Conservation (phyloP, 2,797 vertebrate species). For the Semaprochilodus insignis region DNA sequence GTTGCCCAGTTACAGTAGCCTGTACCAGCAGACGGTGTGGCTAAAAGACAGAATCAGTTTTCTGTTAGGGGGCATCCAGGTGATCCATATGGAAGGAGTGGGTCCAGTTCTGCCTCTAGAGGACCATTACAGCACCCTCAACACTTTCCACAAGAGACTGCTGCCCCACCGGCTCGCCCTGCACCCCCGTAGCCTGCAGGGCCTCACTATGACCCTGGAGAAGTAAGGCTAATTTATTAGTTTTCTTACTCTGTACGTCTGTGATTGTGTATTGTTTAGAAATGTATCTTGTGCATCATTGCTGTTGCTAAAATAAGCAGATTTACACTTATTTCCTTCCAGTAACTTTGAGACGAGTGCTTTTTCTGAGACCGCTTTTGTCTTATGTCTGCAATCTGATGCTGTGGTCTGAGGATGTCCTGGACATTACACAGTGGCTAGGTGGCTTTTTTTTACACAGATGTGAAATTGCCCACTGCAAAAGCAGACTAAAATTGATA, state of each 20-base stretch:
- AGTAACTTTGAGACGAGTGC: too few species aligned
- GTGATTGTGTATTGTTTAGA: neutral
- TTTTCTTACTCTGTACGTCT: neutral
- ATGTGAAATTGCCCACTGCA: too few species aligned
- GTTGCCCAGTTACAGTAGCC: slow-evolving; percentile 84
- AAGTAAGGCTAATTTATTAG: slow-evolving; percentile 73
- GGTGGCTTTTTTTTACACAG: too few species aligned
- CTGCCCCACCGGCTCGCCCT: slow-evolving; percentile 76
- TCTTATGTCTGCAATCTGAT: too few species aligned
- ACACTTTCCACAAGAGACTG: slow-evolving; percentile 83
- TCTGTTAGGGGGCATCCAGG: slow-evolving; percentile 88
- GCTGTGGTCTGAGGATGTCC: too few species aligned
- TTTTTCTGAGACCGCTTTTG: too few species aligned
- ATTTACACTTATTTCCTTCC: too few species aligned
- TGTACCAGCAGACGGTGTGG: slow-evolving; percentile 84
- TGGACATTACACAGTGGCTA: too few species aligned
- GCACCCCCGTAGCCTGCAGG: slow-evolving; percentile 89
- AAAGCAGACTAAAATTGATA: too few species aligned
- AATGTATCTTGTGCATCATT: neutral
- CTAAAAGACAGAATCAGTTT: slow-evolving; percentile 89
- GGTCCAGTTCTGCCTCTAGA: slow-evolving; percentile 84
- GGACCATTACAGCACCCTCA: slow-evolving; percentile 86
- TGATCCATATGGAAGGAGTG: slow-evolving; percentile 86
- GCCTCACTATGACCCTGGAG: slow-evolving; percentile 87
- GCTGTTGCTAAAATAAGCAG: neutral